Evolutionary conservation across 2,888 invertebrate species (phyloP).

Genomic region (Campaea margaritaria): DNA sequence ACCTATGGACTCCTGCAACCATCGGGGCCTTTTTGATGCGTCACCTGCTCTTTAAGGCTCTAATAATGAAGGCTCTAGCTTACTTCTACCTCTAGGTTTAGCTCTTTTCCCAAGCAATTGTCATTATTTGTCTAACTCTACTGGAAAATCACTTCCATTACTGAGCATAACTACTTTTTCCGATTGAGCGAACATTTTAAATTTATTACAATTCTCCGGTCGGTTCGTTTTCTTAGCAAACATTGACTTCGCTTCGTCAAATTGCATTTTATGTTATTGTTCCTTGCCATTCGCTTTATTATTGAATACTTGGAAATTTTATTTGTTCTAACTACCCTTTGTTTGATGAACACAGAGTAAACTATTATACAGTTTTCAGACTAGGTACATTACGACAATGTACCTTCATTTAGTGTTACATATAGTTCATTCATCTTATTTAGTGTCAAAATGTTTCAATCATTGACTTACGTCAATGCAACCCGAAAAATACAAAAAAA

Average conservation of each 20-base stretch:
- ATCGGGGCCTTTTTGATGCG: too few species aligned
- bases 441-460: neutral
- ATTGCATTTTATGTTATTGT: slow-evolving; percentile 3
- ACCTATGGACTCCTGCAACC: too few species aligned
- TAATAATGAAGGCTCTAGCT: too few species aligned
- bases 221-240: slow-evolving; percentile 21
- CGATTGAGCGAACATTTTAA: slow-evolving; percentile 25
- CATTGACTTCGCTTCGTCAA: slow-evolving; percentile 1
- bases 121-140: too few species aligned
- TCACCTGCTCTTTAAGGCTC: too few species aligned
- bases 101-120: too few species aligned
- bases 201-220: slow-evolving; percentile 27
- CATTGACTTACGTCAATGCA: neutral
- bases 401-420: too few species aligned
- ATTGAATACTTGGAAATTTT: neutral
- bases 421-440: neutral
- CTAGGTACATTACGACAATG: too few species aligned
- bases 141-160: slow-evolving; percentile 14
- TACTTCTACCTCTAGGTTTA: too few species aligned
- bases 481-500: too few species aligned
- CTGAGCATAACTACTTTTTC: slow-evolving; percentile 22
- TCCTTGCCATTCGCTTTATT: neutral
- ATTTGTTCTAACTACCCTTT: neutral
- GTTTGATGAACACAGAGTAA: neutral
- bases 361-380: neutral